Conservation (phyloP, 2,113 vertebrate species). For the Limanda limanda region DNA sequence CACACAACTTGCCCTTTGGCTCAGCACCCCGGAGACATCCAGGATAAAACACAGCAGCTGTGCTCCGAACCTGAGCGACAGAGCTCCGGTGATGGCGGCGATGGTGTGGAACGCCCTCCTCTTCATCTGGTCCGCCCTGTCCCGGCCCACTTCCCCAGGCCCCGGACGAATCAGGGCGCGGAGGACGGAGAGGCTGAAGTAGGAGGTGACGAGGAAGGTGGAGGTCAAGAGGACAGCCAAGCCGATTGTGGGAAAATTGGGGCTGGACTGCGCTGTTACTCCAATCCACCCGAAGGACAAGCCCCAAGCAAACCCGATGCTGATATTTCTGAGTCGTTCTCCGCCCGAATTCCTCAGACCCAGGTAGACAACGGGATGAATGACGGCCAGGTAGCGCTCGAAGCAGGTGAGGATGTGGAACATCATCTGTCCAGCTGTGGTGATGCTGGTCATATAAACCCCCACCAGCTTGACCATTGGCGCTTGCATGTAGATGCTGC, state of each 20-base stretch:
- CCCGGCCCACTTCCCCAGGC: not conserved
- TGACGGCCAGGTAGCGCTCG: constrained; percentile 46
- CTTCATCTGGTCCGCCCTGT: constrained; percentile 16
- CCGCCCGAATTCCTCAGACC: not conserved
- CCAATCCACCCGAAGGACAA: fast-evolving
- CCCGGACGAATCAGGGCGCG: constrained; percentile 17
- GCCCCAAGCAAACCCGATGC: constrained; percentile 6
- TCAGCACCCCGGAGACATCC: not conserved
- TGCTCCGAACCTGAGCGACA: not conserved
- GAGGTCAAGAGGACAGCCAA: fast-evolving
- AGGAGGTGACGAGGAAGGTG: not conserved
- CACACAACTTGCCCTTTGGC: not conserved
- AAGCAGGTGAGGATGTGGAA: constrained; percentile 38
- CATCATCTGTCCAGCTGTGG: fast-evolving
- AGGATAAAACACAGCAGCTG: fast-evolving
- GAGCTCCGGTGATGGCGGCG: not conserved
- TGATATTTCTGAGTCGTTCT: constrained; percentile 19
- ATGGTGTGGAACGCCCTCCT: constrained; percentile 42
- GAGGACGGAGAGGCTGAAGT: constrained; percentile 40
- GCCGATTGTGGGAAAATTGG: not conserved
- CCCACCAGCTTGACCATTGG: not conserved
- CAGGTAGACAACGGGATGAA: constrained; percentile 40
- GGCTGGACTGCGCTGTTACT: not conserved
- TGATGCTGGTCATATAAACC: not conserved
- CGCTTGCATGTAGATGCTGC: fast-evolving